phyloP scores from a whole-genome alignment of 2,797 vertebrate species.

The Sandelia bainsii region DNA sequence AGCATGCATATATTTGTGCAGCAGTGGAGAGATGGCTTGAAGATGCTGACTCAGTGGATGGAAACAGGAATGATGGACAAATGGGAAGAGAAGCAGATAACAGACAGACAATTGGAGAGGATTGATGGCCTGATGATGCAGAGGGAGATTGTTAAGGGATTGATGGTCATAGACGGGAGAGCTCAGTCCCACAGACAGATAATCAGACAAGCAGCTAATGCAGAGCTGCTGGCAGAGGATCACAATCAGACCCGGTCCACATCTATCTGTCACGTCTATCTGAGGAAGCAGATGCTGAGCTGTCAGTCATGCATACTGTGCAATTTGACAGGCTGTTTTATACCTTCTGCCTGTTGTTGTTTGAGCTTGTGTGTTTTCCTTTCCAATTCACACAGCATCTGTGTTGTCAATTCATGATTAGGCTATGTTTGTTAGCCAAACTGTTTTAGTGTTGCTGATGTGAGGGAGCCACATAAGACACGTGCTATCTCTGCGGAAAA shows the following conservation, averaged over 20 bases:
- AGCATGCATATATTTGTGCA: slow-evolving; percentile 7
- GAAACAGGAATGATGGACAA: slow-evolving; percentile 30
- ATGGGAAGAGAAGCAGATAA: slow-evolving; percentile 25
- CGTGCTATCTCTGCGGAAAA: slow-evolving; percentile 17
- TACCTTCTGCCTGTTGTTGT: slow-evolving; percentile 39
- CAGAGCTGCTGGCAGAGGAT: slow-evolving; percentile 53
- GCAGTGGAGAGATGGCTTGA: slow-evolving; percentile 7
- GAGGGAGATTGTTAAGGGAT: slow-evolving; percentile 50
- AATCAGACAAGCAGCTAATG: slow-evolving; percentile 66
- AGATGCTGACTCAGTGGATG: slow-evolving; percentile 26
- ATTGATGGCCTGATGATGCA: slow-evolving; percentile 48
- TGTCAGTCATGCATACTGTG: slow-evolving; percentile 51
- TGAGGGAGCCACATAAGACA: slow-evolving; percentile 11
- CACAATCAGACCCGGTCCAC: slow-evolving; percentile 26
- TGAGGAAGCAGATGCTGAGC: slow-evolving; percentile 55
- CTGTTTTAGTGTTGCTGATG: slow-evolving; percentile 38
- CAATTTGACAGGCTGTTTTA: slow-evolving; percentile 32
- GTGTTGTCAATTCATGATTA: slow-evolving; percentile 20
- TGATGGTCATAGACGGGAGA: slow-evolving; percentile 55
- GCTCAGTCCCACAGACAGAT: slow-evolving; percentile 48
- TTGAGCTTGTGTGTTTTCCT: slow-evolving; percentile 1
- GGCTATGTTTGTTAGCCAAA: slow-evolving; percentile 54
- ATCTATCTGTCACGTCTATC: slow-evolving; percentile 55
- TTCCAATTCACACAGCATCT: slow-evolving; percentile 19
- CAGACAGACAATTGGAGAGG: slow-evolving; percentile 48